Conservation (phyloP, 2,113 vertebrate species). For the Ciconia stormi region DNA sequence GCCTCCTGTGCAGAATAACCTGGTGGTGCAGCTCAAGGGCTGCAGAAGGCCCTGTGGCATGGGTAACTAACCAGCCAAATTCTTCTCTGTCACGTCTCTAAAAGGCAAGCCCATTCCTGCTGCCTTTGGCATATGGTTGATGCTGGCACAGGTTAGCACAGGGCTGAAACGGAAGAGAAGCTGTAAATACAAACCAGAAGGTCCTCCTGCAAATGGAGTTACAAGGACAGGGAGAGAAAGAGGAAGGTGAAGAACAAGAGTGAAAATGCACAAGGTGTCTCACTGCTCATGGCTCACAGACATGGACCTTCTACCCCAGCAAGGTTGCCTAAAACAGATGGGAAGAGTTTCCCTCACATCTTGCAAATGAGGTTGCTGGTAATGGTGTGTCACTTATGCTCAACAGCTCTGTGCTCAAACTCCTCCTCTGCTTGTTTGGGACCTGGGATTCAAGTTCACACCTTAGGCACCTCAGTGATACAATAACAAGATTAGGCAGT, state of each 20-base stretch:
- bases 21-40: background rate
- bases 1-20: accelerated
- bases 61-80: background rate
- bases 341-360: background rate
- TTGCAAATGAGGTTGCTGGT: background rate
- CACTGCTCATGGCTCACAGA: background rate
- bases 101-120: background rate
- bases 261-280: background rate
- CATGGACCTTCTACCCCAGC: background rate
- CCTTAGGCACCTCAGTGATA: background rate
- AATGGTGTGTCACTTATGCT: background rate
- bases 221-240: background rate
- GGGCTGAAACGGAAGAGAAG: background rate
- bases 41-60: background rate
- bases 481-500: background rate
- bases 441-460: background rate
- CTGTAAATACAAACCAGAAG: background rate
- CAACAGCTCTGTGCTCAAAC: background rate
- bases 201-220: background rate
- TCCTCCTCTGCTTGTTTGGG: background rate
- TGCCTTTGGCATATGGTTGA: background rate
- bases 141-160: background rate
- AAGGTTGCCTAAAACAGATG: background rate
- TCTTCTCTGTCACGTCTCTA: background rate
- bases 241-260: background rate